Evolutionary conservation across 2,113 vertebrate species (phyloP), one percentile per base, ranked within the genome.

Genomic region (Aspidoscelis tigris): DNA sequence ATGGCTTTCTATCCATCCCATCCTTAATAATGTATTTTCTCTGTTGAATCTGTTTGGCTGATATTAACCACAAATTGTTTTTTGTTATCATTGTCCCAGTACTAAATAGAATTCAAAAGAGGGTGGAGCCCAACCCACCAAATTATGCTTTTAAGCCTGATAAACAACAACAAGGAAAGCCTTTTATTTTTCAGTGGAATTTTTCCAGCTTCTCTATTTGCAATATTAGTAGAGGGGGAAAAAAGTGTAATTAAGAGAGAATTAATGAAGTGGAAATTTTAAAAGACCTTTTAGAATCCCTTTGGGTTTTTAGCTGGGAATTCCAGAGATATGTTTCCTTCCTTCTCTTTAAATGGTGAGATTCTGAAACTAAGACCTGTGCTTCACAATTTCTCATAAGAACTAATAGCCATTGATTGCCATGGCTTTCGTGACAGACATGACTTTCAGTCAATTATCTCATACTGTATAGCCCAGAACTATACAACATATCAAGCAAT

Each of bases 51-150:
- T 81, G 50, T 89, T 89, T 2, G 0, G 75, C 74, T 92, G 71
- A 91, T 95, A 91, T 87, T 89, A 92, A 93, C 79, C 58, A 75
- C 16, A 87, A 92, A 65, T 89, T 85, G 80, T n/a, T 68, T 88
- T 84, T 82, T 10, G 12, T 86, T 77, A 88, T 73, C 75, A 61
- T n/a, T 50, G 43, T 22, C 18, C 4, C 64, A 89, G 4, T 44
- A 76, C 61, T 69, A 55, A 86, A 47, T n/a, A 85, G 74, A 33
- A 33, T 66, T 11, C 71, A 74, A 43, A 65, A 18, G 64, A 61
- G 26, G 11, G 53, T 7, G 50, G 24, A 65, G 76, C 9, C 33
- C 3, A 3, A 33, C 33, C 33, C 33, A 33, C 33, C 33, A 33
- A 7, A 55, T 83, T 78, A n/a, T 12, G 84, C 11, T 78, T 81